Conservation (phyloP, 2,888 invertebrate species). For the Drosophila histrio region DNA sequence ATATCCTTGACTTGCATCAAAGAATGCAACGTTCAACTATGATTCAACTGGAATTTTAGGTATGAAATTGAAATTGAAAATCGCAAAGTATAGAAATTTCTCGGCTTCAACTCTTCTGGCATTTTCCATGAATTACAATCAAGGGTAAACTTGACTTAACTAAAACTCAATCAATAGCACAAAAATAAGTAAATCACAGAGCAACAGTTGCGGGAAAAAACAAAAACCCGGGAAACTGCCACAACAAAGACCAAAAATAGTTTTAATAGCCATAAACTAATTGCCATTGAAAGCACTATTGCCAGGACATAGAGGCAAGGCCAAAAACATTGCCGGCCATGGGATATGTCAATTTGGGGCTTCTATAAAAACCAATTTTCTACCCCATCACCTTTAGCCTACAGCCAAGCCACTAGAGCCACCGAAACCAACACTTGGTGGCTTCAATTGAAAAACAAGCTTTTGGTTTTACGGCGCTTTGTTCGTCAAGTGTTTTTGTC, state of each 20-base stretch:
- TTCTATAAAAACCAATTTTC: conserved; percentile 56
- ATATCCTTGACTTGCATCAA: conserved; percentile 59
- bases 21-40: conserved; percentile 26
- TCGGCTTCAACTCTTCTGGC: neutral
- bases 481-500: conserved; percentile 41
- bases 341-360: conserved; percentile 62
- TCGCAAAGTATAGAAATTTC: conserved; percentile 28
- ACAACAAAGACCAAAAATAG: conserved; percentile 44
- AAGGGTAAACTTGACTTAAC: neutral
- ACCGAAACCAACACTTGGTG: conserved; percentile 21
- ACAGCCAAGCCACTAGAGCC: neutral
- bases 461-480: conserved; percentile 77
- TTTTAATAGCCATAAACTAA: conserved; percentile 47
- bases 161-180: conserved; percentile 45
- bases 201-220: neutral
- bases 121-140: conserved; percentile 2
- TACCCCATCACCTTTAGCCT: conserved; percentile 42
- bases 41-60: conserved; percentile 49
- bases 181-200: neutral
- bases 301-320: conserved; percentile 42
- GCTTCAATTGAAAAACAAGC: conserved; percentile 74
- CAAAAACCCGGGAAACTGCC: neutral
- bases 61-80: conserved; percentile 46
- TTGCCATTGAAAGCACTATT: conserved; percentile 63
- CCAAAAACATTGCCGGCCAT: conserved; percentile 14